Conservation (phyloP, 1,140 invertebrate genomes). For the Galleria mellonella region DNA sequence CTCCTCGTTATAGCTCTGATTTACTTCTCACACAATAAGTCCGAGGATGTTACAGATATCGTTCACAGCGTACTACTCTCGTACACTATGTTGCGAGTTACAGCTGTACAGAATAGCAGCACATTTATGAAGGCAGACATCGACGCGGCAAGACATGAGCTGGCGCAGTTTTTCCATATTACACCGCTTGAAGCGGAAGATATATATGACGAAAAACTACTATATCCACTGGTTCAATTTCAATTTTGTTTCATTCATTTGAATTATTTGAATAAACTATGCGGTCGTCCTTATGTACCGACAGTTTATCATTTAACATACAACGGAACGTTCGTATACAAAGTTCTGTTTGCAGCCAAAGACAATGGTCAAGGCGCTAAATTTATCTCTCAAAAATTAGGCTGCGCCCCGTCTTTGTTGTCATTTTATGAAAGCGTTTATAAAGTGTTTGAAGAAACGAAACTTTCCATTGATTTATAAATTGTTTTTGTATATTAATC, state of each 20-base stretch:
- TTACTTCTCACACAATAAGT: conserved; percentile 22
- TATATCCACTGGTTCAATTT: conserved; percentile 24
- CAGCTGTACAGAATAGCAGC: background rate
- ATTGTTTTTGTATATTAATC: too few species aligned
- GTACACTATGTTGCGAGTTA: conserved; percentile 20
- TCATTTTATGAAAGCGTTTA: too few species aligned
- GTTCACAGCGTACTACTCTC: conserved; percentile 20
- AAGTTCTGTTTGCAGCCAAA: too few species aligned
- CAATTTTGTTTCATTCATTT: conserved; percentile 25
- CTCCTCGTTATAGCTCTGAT: conserved; percentile 23
- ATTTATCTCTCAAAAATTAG: too few species aligned
- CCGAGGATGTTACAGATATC: conserved; percentile 6
- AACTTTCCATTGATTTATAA: too few species aligned
- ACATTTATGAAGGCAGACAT: background rate
- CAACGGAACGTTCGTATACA: too few species aligned
- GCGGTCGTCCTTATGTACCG: background rate
- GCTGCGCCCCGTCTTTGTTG: too few species aligned
- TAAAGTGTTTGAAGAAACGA: too few species aligned
- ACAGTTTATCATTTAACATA: too few species aligned
- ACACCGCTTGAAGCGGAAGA: conserved; percentile 1
- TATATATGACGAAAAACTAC: conserved; percentile 12
- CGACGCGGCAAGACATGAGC: conserved; percentile 5
- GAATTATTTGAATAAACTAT: conserved; percentile 32
- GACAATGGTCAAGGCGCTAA: too few species aligned
- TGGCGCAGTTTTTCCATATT: conserved; percentile 13